Conservation (phyloP, 2,888 invertebrate genomes). For the Cyclophora albipunctata region DNA sequence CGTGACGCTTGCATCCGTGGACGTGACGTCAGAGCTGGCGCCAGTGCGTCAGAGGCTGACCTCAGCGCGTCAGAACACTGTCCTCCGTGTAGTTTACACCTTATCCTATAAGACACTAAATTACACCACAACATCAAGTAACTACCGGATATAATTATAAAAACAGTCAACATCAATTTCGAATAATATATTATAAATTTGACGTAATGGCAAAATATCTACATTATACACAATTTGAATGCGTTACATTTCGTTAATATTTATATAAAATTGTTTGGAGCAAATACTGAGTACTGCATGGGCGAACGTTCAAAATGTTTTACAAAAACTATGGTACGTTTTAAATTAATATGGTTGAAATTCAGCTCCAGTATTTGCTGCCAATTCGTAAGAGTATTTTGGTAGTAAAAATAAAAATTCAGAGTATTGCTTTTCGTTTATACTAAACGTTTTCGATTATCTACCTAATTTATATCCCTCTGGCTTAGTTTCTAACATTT, state of each 20-base stretch:
- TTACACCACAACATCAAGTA: constrained; percentile 76
- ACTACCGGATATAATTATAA: constrained; percentile 74
- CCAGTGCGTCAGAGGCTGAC: too few relatives aligned
- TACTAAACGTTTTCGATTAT: constrained; percentile 70
- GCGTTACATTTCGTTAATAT: constrained; percentile 47
- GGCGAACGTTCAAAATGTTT: background rate
- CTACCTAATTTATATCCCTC: constrained; percentile 70
- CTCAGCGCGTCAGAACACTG: too few relatives aligned
- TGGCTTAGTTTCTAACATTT: constrained; percentile 52
- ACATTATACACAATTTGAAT: constrained; percentile 63
- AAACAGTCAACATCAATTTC: constrained; percentile 77
- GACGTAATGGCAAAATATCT: constrained; percentile 71
- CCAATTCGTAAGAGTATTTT: constrained; percentile 59
- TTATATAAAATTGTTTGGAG: constrained; percentile 39
- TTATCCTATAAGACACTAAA: constrained; percentile 72
- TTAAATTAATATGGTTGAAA: constrained; percentile 11
- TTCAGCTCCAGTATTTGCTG: constrained; percentile 39
- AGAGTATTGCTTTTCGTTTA: constrained; percentile 75
- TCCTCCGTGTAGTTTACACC: constrained; percentile 56
- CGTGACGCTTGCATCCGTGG: constrained; percentile 15
- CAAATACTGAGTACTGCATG: constrained; percentile 32
- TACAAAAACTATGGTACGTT: constrained; percentile 10
- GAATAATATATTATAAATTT: constrained; percentile 71
- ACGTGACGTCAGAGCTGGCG: background rate
- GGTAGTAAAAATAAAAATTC: constrained; percentile 65